A percentile compares a stretch with the other conserved stretches of the same genome.
Conservation (phyloP, 1,140 invertebrate species). For the Anadara kagoshimensis region DNA sequence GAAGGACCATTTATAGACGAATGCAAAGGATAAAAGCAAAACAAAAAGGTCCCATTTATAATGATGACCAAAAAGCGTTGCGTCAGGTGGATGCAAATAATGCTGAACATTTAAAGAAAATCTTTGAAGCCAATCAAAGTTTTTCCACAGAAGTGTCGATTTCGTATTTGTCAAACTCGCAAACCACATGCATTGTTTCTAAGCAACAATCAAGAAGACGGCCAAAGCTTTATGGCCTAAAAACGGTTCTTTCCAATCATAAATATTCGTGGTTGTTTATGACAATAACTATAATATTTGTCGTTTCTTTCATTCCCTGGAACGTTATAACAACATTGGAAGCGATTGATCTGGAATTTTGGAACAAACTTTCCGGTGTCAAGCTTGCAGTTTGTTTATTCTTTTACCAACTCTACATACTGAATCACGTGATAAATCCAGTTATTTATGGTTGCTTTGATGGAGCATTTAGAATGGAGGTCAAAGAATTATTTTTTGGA, state of each 20-base stretch:
- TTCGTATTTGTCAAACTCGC: background rate
- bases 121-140: background rate
- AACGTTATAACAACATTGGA: background rate
- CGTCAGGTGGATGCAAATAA: too few species aligned
- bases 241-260: background rate
- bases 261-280: slow-evolving; percentile 12
- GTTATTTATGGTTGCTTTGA: slow-evolving; percentile 29
- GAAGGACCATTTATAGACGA: slow-evolving; percentile 2
- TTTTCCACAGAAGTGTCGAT: background rate
- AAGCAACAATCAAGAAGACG: background rate
- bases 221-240: background rate
- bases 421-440: slow-evolving; percentile 26
- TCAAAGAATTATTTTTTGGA: too few species aligned
- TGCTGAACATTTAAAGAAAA: background rate
- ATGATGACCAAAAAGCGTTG: too few species aligned
- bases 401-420: background rate
- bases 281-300: slow-evolving; percentile 3
- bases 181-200: background rate
- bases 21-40: background rate
- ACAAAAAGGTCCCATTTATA: background rate
- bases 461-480: slow-evolving; percentile 1
- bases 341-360: background rate
- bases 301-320: slow-evolving; percentile 5
- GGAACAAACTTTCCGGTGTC: background rate
- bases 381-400: background rate